Evolutionary conservation across 2,888 invertebrate genomes (phyloP), one percentile per base, ranked within the genome.

Genomic region (Perizoma flavofasciatum): DNA sequence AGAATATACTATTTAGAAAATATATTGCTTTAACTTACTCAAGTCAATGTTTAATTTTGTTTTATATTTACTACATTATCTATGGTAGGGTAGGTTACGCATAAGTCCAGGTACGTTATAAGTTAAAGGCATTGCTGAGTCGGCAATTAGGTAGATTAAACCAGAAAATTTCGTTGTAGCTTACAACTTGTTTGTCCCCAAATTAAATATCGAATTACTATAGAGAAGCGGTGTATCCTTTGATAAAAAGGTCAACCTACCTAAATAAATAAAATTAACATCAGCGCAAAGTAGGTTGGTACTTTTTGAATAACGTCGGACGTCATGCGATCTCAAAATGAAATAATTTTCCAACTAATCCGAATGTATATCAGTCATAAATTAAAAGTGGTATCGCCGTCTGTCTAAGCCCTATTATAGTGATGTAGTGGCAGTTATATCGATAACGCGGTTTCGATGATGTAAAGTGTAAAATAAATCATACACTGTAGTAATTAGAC

Each of bases 321-420:
- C 65, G 69, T 81, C 81, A 84, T 76, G 73, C 81, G 81, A 74
- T 79, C 77, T 72, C 77, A 76, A 79, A 83, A 85, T 89, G 81
- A 89, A 89, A 89, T 90, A 85, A 91, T 90, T 89, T 91, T 79
- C 83, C 77, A 72, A 83, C 83, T 89, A 90, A 90, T 89, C 89
- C 88, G 66, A 83, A 91, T 84, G 89, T 89, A 89, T 89, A 86
- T 85, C 79, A 84, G 68, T 78, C 83, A 83, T 91, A 91, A 90
- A 90, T 90, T 83, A 86, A 79, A 79, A 70, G 75, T 73, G 72
- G 80, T 82, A 85, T 87, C 77, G 79, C 82, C 79, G 80, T 73
- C 79, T 83, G 88, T 88, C 85, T 78, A 85, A 88, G 83, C 83
- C 83, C 71, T 79, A 78, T 78, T 78, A 73, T 74, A 83, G 84